Percentiles rank a stretch among this genome's conserved stretches.
Evolutionary conservation across 2,797 vertebrate species (phyloP).

Genomic region (Brotula barbata): DNA sequence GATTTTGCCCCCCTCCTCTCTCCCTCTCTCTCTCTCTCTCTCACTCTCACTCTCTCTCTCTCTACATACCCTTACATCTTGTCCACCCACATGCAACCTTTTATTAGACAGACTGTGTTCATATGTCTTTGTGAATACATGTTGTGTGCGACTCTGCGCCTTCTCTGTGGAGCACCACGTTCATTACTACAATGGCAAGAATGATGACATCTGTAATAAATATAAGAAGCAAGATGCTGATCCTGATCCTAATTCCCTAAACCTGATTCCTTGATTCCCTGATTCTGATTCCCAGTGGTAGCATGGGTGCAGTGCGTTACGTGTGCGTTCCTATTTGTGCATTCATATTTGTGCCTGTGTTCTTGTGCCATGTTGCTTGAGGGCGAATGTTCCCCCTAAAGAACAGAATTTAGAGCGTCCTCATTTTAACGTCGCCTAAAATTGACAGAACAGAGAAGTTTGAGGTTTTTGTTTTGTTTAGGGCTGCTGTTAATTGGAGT

Average conservation of each 20-base stretch:
- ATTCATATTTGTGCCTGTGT: neutral
- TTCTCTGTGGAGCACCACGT: constrained; percentile 37
- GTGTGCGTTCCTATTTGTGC: neutral
- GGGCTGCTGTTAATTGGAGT: constrained; percentile 65
- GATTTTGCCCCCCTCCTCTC: constrained; percentile 10
- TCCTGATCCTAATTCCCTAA: too few relatives aligned
- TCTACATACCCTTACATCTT: constrained; percentile 41
- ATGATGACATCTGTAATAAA: constrained; percentile 54
- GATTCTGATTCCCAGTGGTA: constrained; percentile 34
- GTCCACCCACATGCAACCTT: constrained; percentile 52
- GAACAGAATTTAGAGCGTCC: constrained; percentile 32
- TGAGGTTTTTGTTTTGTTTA: constrained; percentile 53
- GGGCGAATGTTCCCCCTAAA: constrained; percentile 37
- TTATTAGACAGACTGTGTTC: constrained; percentile 33
- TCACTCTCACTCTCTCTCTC: constrained; percentile 32
- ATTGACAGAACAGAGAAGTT: constrained; percentile 50
- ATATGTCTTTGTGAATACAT: constrained; percentile 8
- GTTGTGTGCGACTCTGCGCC: constrained; percentile 1
- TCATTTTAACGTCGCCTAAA: constrained; percentile 46
- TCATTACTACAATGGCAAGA: constrained; percentile 56
- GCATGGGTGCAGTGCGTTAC: neutral
- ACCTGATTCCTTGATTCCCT: too few relatives aligned
- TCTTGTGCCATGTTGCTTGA: constrained; percentile 31
- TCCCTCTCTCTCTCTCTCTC: constrained; percentile 49
- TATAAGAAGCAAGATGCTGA: constrained; percentile 48